Evolutionary conservation across 2,113 vertebrate genomes (phyloP), one percentile per base, ranked within the genome.

Genomic region (Corydoras maculifer): DNA sequence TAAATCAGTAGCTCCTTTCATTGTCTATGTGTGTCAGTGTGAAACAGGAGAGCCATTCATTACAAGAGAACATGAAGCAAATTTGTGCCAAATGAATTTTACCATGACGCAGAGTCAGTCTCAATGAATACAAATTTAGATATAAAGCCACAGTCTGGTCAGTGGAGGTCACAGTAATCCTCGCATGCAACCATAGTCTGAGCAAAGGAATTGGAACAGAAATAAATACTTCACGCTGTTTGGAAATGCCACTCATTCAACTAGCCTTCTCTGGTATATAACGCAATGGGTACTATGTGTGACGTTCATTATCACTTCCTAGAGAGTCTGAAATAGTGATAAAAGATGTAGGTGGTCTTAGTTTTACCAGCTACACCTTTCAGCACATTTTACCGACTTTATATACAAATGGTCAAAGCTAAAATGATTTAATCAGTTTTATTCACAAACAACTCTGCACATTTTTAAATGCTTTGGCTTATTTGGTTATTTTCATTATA

Each of bases 311-410:
- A 82, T 9, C 82, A 84, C 73, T 74, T 68, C 66, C 65, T n/a
- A 4, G 72, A 76, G 80, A 82, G 69, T n/a, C 58, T 81, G 60
- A 66, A 79, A 87, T 87, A 85, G 85, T 85, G 84, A 79, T 63
- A 35, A 54, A 51, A 35, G 51, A 70, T 35, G 61, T 32, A 61
- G 25, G 1, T 2, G 10, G 14, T 7, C 62, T 32, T n/a, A 9
- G 15, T 65, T 64, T 25, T 51, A 9, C 6, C 29, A 57, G 15
- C 60, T 35, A 15, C 4, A 11, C 25, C 10, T 53, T 62, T 30
- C 50, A 62, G 50, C 10, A 53, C 35, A 8, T 43, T 25, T 25
- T 43, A 43, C 2, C 35, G 2, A 8, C 35, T 43, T 43, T 43
- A 2, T 2, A 8, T 43, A 8, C 7, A 43, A 43, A 43, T 43